Conservation (phyloP, 2,888 invertebrate genomes). For the Acrocyrtus sp. region DNA sequence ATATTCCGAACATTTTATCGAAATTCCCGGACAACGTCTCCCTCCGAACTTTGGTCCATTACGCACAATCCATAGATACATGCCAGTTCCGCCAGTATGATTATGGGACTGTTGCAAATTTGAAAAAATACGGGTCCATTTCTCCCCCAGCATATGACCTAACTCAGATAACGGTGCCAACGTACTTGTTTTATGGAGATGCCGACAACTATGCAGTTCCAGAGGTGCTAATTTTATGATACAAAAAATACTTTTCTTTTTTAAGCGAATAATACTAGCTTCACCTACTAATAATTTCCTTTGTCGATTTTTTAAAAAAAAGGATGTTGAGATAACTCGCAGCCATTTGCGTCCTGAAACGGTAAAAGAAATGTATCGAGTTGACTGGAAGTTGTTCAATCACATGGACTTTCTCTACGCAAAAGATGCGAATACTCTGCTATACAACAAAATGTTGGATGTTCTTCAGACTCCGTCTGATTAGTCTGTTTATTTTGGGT, state of each 20-base stretch:
- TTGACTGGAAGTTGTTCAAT: background rate
- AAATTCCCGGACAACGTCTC: conserved; percentile 4
- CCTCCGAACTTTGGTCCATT: background rate
- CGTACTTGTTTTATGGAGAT: conserved; percentile 17
- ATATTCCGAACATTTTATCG: conserved; percentile 10
- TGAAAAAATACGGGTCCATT: background rate
- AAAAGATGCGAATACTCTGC: conserved; percentile 16
- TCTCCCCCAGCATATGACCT: conserved; percentile 6
- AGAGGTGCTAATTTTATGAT: no score
- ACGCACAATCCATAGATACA: background rate
- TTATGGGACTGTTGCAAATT: background rate
- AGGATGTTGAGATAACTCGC: conserved; percentile 7
- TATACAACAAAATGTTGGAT: conserved; percentile 5
- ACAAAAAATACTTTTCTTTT: background rate
- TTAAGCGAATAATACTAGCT: background rate
- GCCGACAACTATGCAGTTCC: conserved; percentile 2
- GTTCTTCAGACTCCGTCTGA: background rate
- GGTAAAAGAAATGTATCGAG: background rate
- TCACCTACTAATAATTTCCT: no score
- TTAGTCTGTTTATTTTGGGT: background rate
- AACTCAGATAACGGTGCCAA: conserved; percentile 1
- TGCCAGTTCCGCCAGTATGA: conserved; percentile 22
- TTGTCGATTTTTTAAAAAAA: no score
- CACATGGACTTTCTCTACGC: conserved; percentile 8
- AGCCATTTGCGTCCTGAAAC: background rate